Base-by-base conservation (phyloP, 23 tunicate genomes). In the Halocynthia roretzi region DNA sequence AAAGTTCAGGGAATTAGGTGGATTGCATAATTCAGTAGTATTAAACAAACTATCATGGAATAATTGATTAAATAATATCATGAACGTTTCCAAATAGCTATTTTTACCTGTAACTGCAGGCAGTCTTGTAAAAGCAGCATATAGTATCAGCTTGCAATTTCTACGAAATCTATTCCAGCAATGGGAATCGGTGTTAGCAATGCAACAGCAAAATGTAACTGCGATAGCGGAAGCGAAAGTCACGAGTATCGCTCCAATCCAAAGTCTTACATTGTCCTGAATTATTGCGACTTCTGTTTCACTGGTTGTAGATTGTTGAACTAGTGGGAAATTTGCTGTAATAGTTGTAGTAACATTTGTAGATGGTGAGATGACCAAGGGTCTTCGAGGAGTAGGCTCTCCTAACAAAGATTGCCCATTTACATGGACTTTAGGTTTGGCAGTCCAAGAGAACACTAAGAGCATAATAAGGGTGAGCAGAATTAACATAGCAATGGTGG, bases 81-180 rank as follows among this genome's bases (percentile, higher is more conserved):
- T 31, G 1, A 31, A 31, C 44, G 44, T 31, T 31, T 31, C 44
- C 44, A 31, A 31, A 31, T 31, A 31, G 44, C 44, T 31, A 31
- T 31, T 31, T 31, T 69, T 40, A 69, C 76, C 77, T 52, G 51
- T 53, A 56, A 81, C 51, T 0, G 87, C 53, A 5, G 87, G 87
- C 61, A 83, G 71, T 48, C 69, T 61, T 20, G 87, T 83, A 53
- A 83, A 83, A 7, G 76, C 80, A 14, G 87, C 81, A 63, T 83
- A 83, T 50, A 63, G 21, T 10, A 75, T 80, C 76, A 83, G 50
- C 10, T 56, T 67, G 76, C 56, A 76, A 53, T 83, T 56, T 17
- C 68, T 61, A 7, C 64, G 52, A 50, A 77, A 60, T 56, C 71
- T 53, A 50, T 67, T 50, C 87, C 87, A 83, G 53, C 87, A 83